Conservation (phyloP, 2,888 invertebrate genomes). For the Polyommatus iphigenia region DNA sequence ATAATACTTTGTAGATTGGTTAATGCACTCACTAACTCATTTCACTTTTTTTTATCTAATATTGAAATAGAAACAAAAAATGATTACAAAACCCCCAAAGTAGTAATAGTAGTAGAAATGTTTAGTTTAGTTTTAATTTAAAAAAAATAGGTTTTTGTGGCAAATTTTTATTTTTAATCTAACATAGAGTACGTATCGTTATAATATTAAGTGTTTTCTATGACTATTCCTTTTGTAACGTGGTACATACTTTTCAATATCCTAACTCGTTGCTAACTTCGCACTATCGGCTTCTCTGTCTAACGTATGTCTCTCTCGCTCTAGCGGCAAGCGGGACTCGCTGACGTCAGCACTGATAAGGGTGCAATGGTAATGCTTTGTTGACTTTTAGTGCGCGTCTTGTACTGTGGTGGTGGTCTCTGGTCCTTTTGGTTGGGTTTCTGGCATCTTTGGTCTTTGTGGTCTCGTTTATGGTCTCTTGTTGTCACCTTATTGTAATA, state of each 20-base stretch:
- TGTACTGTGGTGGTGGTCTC: conserved; percentile 35
- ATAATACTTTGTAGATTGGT: too few relatives aligned
- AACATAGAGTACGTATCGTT: background rate
- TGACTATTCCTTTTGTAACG: background rate
- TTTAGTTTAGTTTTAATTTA: too few relatives aligned
- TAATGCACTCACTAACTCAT: too few relatives aligned
- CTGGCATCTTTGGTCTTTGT: background rate
- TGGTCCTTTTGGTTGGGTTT: conserved; percentile 5
- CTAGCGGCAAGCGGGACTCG: conserved; percentile 61
- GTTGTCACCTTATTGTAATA: background rate
- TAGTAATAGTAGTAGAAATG: too few relatives aligned
- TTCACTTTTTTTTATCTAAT: too few relatives aligned
- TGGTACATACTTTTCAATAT: background rate
- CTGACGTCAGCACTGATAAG: conserved; percentile 64
- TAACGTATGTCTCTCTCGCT: conserved; percentile 38
- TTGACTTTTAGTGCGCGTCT: conserved; percentile 42
- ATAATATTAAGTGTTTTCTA: background rate
- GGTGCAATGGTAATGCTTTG: conserved; percentile 52
- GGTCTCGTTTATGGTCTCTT: background rate
- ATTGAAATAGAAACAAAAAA: too few relatives aligned
- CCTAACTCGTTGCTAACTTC: conserved; percentile 14
- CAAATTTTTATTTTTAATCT: background rate
- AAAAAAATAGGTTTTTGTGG: too few relatives aligned
- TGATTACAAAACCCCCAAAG: too few relatives aligned
- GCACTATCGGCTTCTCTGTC: conserved; percentile 30